Base-by-base conservation (phyloP, 2,888 invertebrate species). In the Arge pagana region DNA sequence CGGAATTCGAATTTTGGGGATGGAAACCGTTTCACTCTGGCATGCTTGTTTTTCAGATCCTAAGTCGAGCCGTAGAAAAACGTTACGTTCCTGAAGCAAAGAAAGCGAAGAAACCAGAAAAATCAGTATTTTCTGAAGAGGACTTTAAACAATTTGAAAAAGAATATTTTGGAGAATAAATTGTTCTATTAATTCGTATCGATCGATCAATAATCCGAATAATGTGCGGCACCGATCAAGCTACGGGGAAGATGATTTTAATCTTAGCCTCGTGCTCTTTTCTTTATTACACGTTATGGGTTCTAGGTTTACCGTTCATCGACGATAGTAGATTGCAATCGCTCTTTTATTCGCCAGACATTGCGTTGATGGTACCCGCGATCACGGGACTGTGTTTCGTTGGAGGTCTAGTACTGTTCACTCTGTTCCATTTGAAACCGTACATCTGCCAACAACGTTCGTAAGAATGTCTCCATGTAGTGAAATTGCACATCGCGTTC, bases 61-160 rank as follows among this genome's bases (percentile, higher is more conserved):
- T 86, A 28, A 74, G 82, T 58, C 74, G 85, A 55, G 84, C 84
- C 0, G 52, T 60, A 4, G 77, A 79, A 8, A 82, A 78, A 59
- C 79, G 81, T 50, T 81, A 81, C 51, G 77, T 82, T 0, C 66
- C 80, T 2, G 62, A 72, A 15, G 77, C 79, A 50, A 64, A 72
- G 10, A 73, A 80, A 67, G 77, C 75, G 53, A 62, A 70, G 31
- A 78, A 81, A 56, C 73, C 78, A 39, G 77, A 83, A 58, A 78
- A 80, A 51, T 84, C 87, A 0, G 85, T 81, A 11, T 89, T 90
- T 68, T 86, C 88, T 0, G 85, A 86, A 64, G 87, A 87, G 67
- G 84, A 86, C 41, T 86, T 87, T 62, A 77, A 81, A 54, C 82
- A 82, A 55, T 88, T 88, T 71, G 86, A 87, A 70, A 78, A 79